Evolutionary conservation across 2,797 vertebrate species (phyloP).

Genomic region (Chelidonichthys spinosus): DNA sequence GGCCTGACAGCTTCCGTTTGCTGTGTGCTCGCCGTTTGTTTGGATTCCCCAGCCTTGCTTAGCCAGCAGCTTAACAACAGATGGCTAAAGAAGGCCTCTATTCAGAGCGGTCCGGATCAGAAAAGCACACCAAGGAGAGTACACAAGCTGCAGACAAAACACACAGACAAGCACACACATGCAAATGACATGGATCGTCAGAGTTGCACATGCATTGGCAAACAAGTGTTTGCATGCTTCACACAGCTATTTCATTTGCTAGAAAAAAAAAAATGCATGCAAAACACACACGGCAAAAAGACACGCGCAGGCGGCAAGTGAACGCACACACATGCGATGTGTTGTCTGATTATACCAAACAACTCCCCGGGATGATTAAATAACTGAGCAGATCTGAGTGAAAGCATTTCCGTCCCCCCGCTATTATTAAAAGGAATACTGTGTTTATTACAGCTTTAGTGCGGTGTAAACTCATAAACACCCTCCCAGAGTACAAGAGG

Average conservation of each 20-base stretch:
- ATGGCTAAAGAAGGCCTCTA: conserved; percentile 92
- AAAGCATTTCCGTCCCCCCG: conserved; percentile 84
- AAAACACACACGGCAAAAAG: conserved; percentile 21
- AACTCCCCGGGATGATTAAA: conserved; percentile 83
- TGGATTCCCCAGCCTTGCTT: conserved; percentile 92
- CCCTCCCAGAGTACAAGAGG: conserved; percentile 94
- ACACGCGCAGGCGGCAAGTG: conserved; percentile 24
- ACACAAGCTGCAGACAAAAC: conserved; percentile 76
- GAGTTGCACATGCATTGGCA: conserved; percentile 75
- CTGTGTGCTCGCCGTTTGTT: conserved; percentile 92
- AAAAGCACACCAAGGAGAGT: conserved; percentile 83
- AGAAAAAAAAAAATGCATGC: conserved; percentile 7
- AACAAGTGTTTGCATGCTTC: conserved; percentile 60
- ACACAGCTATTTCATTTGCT: conserved; percentile 65
- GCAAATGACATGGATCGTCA: conserved; percentile 71
- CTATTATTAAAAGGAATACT: conserved; percentile 94
- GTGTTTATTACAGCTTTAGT: conserved; percentile 97
- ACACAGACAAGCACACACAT: conserved; percentile 57
- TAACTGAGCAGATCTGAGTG: conserved; percentile 87
- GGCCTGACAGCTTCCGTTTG: conserved; percentile 93
- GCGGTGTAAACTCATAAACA: conserved; percentile 99
- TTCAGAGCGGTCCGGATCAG: conserved; percentile 85
- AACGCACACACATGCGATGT: conserved; percentile 18
- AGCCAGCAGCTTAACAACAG: conserved; percentile 95
- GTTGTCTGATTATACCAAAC: conserved; percentile 64